Evolutionary conservation across 2,113 vertebrate species (phyloP).

Genomic region (Paradisaea rubra): DNA sequence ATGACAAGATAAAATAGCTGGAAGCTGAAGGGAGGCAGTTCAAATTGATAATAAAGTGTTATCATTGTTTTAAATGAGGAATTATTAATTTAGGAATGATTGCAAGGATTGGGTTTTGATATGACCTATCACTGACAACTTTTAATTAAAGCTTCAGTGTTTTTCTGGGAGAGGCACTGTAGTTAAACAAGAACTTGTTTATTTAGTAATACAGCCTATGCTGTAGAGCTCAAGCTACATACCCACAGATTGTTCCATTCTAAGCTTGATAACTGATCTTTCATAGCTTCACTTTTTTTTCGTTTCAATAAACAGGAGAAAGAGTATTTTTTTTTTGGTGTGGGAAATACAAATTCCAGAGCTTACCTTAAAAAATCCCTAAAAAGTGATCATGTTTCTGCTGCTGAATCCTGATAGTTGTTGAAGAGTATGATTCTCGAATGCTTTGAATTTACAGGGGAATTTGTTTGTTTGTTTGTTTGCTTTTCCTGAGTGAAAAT

Average conservation of each 20-base stretch:
- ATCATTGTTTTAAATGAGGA: not conserved
- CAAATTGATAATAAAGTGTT: not conserved
- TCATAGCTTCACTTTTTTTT: not conserved
- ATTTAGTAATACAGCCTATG: not conserved
- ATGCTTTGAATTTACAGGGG: not conserved
- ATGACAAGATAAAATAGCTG: not conserved
- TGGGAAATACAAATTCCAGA: not conserved
- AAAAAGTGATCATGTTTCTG: not conserved
- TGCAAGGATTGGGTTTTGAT: not conserved
- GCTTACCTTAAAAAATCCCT: not conserved
- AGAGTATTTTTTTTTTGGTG: fast-evolving
- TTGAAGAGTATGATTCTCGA: not conserved
- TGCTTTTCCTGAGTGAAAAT: not conserved
- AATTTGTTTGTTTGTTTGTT: not conserved
- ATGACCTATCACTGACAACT: not conserved
- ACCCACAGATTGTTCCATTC: not conserved
- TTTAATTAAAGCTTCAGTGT: not conserved
- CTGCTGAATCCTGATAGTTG: not conserved
- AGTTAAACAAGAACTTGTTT: not conserved
- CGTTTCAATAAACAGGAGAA: not conserved
- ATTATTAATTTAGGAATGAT: not conserved
- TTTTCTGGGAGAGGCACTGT: not conserved
- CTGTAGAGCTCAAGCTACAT: not conserved
- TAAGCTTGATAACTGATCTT: not conserved
- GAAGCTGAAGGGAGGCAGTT: not conserved